Evolutionary conservation across 2,797 vertebrate genomes (phyloP), one percentile per base, ranked within the genome.

Genomic region (Synanceia verrucosa): DNA sequence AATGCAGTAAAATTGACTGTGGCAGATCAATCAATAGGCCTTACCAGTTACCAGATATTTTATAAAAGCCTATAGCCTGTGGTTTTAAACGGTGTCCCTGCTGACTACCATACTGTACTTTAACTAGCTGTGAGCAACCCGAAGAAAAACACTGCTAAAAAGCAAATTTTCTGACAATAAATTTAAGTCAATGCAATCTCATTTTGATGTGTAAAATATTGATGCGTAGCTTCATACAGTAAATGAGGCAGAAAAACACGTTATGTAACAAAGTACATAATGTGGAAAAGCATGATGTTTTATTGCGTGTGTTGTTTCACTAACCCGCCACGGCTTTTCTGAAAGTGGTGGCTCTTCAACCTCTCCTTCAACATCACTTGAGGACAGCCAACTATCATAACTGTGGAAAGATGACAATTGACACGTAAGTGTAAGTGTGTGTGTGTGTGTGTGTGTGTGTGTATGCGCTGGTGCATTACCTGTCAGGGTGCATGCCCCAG

Each of bases 401-500:
- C 98, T 99, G 44, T 72, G 52, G 41, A 41, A 69, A 57, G 84
- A 39, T 21, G 14, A 81, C 12, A 63, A 53, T 9, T 44, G 2
- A 64, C 1, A 19, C 6, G 51, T 53, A 7, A 36, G 47, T 71
- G 28, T 67, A 58, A 43, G 55, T 41, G 43, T 65, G 43, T 53
- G 14, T 29, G 26, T 23, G 23, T 68, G 36, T 28, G 41, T 37
- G 23, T 63, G 44, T 59, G 16, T 28, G 37, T 50, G 28, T 18
- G 24, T 51, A 31, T 34, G 18, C 91, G 46, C 9, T 43, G 5
- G 7, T 65, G 33, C 13, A 18, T 75, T 92, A 99, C 98, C 98
- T 99, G 94, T 99, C 97, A 50, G 98, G 97, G 74, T 96, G 95
- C 87, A 94, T 96, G 12, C 97, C 96, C 98, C 97, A 99, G 6